Evolutionary conservation across 2,797 vertebrate species (phyloP), one percentile per base, ranked within the genome.

Genomic region (Acipenser transmontanus): DNA sequence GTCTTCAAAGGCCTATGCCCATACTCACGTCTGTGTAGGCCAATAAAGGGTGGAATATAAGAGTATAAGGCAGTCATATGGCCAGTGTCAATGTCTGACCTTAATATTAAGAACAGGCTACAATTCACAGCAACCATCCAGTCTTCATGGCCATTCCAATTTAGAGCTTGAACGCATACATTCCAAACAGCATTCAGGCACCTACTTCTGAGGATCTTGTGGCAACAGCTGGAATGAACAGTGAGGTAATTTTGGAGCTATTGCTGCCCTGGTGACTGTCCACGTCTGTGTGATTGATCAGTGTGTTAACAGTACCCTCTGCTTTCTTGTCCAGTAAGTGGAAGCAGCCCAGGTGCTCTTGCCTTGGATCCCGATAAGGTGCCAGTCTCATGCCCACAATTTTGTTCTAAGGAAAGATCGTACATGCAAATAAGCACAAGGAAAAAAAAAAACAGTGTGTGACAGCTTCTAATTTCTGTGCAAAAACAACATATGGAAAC

Each of bases 401-500:
- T 34, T 34, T 34, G 34, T 34, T 34, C 34, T 34, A 34, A 34
- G 34, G 34, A 0, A 87, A 86, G 68, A 77, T 79, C 75, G 68
- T 78, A 78, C 76, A 80, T 78, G 75, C 82, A 88, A 83, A 88
- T 84, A 81, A 85, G 82, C 84, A 81, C 81, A 85, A 84, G 82
- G 85, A 72, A 83, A 85, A 85, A 87, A 82, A 77, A 85, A 89
- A 86, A 82, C 81, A 76, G 83, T 79, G 85, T 89, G 88, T 87
- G 85, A 91, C 90, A 86, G 89, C 87, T 85, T 91, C 85, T 93
- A 93, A 94, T 94, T 92, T 92, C 90, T 88, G 89, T 78, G 66
- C 86, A 87, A 91, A 89, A 88, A 88, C 86, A 92, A 84, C 91
- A 94, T 93, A 92, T 92, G 92, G 90, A 91, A 89, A 85, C 86